A percentile compares a stretch with the other conserved stretches of the same genome.
These are phyloP conservation scores for Neoniphon sammara DNA, from an alignment of 2,797 vertebrate genomes.

Conservation along the genomic window DNA sequence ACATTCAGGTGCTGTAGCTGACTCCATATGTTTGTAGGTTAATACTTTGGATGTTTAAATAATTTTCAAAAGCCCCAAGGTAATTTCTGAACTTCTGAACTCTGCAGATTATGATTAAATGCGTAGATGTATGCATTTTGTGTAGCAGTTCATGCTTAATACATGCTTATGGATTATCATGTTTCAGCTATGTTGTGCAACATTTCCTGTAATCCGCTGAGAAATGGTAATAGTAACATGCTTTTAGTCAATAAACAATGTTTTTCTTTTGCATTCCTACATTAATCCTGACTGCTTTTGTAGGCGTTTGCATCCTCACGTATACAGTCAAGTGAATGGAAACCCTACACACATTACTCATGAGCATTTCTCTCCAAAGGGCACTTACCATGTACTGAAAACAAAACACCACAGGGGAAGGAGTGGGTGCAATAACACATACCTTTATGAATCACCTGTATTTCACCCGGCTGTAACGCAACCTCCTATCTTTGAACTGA, in stretches of 20 bases:
- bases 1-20: not conserved
- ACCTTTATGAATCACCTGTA: slow-evolving; percentile 37
- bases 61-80: not conserved
- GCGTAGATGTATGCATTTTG: slow-evolving; percentile 11
- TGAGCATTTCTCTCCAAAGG: not conserved
- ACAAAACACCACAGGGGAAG: slow-evolving; percentile 5
- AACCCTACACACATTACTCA: slow-evolving; percentile 8
- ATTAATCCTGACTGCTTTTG: slow-evolving; percentile 2
- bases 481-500: slow-evolving; percentile 23
- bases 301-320: not conserved
- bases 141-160: slow-evolving; percentile 18
- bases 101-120: not conserved
- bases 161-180: slow-evolving; percentile 24
- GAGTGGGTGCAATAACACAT: slow-evolving; percentile 1
- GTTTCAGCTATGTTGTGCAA: slow-evolving; percentile 3
- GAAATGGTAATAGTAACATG: not conserved
- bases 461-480: slow-evolving; percentile 18
- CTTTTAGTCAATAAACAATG: slow-evolving; percentile 7
- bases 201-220: slow-evolving; percentile 2
- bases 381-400: slow-evolving; percentile 11
- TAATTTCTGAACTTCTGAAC: slow-evolving; percentile 33
- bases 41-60: not conserved
- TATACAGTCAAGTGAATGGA: slow-evolving; percentile 6
- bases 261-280: slow-evolving; percentile 2
- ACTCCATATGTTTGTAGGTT: not conserved